phyloP scores from a whole-genome alignment of 1,140 invertebrate species.

The Tetramorium simillimum region DNA sequence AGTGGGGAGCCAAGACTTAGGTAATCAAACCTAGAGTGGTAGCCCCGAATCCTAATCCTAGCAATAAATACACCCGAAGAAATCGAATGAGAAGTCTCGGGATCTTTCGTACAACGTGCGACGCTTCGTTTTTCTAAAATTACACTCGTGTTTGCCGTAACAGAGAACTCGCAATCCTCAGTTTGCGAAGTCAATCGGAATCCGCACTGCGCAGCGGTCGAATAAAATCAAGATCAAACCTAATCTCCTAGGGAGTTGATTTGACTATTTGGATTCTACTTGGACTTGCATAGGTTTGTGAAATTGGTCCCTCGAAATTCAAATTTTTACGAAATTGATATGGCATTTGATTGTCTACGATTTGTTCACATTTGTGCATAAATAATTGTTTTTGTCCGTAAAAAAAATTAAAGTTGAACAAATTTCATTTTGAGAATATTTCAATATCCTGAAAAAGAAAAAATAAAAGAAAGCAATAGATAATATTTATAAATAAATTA shows the following conservation, averaged over 20 bases:
- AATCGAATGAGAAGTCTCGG: background rate
- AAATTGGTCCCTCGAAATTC: too few relatives aligned
- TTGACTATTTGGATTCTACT: background rate
- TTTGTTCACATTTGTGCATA: too few relatives aligned
- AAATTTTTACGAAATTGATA: too few relatives aligned
- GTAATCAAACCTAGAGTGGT: constrained; percentile 4
- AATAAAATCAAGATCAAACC: background rate
- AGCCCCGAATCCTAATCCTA: constrained; percentile 14
- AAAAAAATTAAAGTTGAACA: too few relatives aligned
- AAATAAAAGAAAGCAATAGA: too few relatives aligned
- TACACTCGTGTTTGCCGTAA: background rate
- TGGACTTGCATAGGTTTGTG: background rate
- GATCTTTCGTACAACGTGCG: background rate
- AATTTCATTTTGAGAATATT: too few relatives aligned
- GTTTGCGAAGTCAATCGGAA: background rate
- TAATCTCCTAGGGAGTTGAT: background rate
- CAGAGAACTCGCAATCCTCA: background rate
- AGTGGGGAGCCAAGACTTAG: constrained; percentile 8
- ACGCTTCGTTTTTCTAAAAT: background rate
- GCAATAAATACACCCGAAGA: constrained; percentile 24
- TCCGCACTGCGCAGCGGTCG: background rate
- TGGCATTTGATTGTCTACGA: too few relatives aligned
- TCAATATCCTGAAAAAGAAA: too few relatives aligned
- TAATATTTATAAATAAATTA: too few relatives aligned
- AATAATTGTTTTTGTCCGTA: too few relatives aligned